Base-by-base conservation (phyloP, 2,888 invertebrate species). In the Diplazon laetatorius region DNA sequence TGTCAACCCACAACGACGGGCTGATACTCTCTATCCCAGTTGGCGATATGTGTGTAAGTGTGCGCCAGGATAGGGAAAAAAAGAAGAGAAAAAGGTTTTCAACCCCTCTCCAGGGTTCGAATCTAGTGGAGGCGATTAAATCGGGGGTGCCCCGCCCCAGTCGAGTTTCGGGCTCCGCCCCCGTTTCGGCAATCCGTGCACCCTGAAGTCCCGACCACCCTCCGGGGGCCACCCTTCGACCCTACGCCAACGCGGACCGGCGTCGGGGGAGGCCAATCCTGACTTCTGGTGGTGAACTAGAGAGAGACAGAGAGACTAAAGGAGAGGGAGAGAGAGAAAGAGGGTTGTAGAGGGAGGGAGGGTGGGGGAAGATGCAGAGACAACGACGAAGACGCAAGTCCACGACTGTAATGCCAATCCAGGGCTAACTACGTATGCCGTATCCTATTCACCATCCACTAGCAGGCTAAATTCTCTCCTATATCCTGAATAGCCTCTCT, bases 121-220 rank as follows among this genome's bases (percentile, higher is more conserved):
- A 37, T 20, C 55, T 44, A 20, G 52, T 65, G 18, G 52, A 52
- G 46, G 68, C 82, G 82, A 85, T 84, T 84, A 84, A 84, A 85
- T 82, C 82, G 85, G 80, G 82, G 79, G 84, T 80, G 85, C 85
- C 78, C 85, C 86, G 85, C 85, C 86, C 81, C 81, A 37, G 60
- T 75, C 75, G 68, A 78, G 66, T 77, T 57, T 55, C 30, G 30
- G 30, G 78, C 82, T 62, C 81, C 82, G 82, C 81, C 82, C 79
- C 66, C 78, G 50, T 76, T 66, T 52, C 55, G 62, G 73, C 74
- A 74, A 78, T 78, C 78, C 73, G 70, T 73, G 73, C 74, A 80
- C 71, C 80, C n/a, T n/a, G n/a, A n/a, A n/a, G 57, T 63, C 42
- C 55, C 68, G 18, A 66, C 52, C 52, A 52, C 52, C 66, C 55